phyloP scores from a whole-genome alignment of 37 sponge, comb jelly and placozoan species.

The Chondrosia reniformis region DNA sequence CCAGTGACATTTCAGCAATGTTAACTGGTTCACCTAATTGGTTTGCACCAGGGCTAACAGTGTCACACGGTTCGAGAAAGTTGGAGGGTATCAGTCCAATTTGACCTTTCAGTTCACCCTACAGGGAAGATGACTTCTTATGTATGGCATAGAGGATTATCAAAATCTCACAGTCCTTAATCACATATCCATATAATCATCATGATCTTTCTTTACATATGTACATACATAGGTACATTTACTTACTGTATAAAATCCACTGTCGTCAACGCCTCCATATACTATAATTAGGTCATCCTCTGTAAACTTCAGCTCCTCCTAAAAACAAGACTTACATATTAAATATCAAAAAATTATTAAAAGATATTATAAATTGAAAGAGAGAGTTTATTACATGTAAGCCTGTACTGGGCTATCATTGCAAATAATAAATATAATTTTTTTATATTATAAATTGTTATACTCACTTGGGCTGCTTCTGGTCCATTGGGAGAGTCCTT shows the following conservation, averaged over 20 bases:
- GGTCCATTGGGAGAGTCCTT: slow-evolving; percentile 55
- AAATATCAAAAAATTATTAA: too few species aligned
- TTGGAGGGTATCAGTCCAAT: slow-evolving; percentile 65
- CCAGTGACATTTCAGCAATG: too few species aligned
- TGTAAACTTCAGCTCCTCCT: slow-evolving; percentile 48
- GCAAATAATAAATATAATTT: too few species aligned
- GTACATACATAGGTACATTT: background rate
- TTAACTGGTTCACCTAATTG: background rate
- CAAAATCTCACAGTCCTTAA: too few species aligned
- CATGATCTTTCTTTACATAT: too few species aligned
- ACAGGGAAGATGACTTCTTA: background rate
- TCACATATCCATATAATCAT: too few species aligned
- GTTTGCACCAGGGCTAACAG: background rate
- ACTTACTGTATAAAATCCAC: slow-evolving; percentile 45
- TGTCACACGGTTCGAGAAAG: slow-evolving; percentile 26
- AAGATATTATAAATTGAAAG: too few species aligned
- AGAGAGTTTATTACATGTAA: too few species aligned
- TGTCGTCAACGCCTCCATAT: slow-evolving; percentile 39
- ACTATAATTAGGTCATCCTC: slow-evolving; percentile 51
- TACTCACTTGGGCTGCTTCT: background rate
- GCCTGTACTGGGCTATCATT: too few species aligned
- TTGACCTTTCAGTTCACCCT: slow-evolving; percentile 36
- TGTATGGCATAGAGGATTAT: background rate
- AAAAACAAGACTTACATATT: slow-evolving; percentile 16
- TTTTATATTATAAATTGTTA: too few species aligned